Evolutionary conservation across 2,888 invertebrate genomes (phyloP), one percentile per base, ranked within the genome.

Genomic region (Sminthurinus aureus): DNA sequence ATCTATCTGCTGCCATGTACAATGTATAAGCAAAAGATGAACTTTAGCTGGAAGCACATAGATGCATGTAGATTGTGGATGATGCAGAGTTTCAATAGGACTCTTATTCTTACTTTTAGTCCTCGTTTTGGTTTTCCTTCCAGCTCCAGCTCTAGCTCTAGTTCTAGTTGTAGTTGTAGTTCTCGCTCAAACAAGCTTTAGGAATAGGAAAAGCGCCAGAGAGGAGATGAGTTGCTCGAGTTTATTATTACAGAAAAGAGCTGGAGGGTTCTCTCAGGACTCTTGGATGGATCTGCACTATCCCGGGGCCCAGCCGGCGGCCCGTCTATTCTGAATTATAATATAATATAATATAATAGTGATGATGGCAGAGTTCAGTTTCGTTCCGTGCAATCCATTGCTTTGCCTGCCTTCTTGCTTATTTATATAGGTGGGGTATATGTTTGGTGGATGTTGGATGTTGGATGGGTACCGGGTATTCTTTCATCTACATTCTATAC

Each of bases 161-260:
- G n/a, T n/a, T n/a, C n/a, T 38, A 38, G 38, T 6, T 38, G 3
- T 38, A 38, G 38, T 38, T 38, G 3, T 38, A 38, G 38, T 38
- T 38, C 38, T 38, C 38, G 6, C 38, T 38, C 38, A 38, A 38
- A 38, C 38, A 38, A 38, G 38, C 38, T 38, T 38, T 38, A 38
- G 38, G 38, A 38, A 38, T 38, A 38, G 1, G 38, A 38, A n/a
- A 50, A 79, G 79, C 38, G 71, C 50, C 51, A 79, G 67, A 69
- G 22, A 85, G 71, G 79, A 79, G 79, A 79, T 79, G 79, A 71
- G 85, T 84, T 87, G 87, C 87, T 86, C 85, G 87, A 88, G 88
- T 88, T 88, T 88, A 88, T 88, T 88, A 88, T 88, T 88, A 87
- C 83, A 88, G 87, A 83, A 84, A 86, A 87, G 82, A 69, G 86